Conservation (phyloP, 1,140 invertebrate species). For the Hycleus cichorii region DNA sequence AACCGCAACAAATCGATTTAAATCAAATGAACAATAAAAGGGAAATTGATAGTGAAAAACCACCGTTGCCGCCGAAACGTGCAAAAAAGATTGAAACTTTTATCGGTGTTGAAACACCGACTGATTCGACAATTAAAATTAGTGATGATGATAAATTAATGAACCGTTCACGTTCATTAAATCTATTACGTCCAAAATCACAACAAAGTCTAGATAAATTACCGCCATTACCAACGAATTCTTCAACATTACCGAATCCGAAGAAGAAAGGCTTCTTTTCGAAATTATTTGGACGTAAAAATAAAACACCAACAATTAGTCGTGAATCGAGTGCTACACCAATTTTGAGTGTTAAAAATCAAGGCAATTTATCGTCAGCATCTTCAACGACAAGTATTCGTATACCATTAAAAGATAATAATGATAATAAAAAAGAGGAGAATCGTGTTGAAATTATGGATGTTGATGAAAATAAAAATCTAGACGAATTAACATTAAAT, state of each 20-base stretch:
- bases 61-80: constrained; percentile 71
- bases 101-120: constrained; percentile 17
- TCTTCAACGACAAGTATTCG: constrained; percentile 44
- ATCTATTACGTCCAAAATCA: constrained; percentile 38
- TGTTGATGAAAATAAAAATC: constrained; percentile 20
- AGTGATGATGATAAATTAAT: constrained; percentile 6
- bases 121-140: neutral
- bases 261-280: constrained; percentile 58
- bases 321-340: constrained; percentile 28
- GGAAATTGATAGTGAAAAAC: constrained; percentile 53
- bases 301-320: constrained; percentile 25
- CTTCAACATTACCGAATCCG: constrained; percentile 45
- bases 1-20: constrained; percentile 30
- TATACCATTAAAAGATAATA: constrained; percentile 52
- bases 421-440: neutral
- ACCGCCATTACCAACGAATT: constrained; percentile 39
- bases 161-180: constrained; percentile 28
- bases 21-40: constrained; percentile 43
- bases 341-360: constrained; percentile 13
- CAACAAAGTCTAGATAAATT: constrained; percentile 44
- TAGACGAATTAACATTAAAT: constrained; percentile 37
- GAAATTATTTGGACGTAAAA: constrained; percentile 48
- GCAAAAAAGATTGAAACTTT: constrained; percentile 53
- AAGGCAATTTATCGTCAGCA: constrained; percentile 26
- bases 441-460: no score